Evolutionary conservation across 2,113 vertebrate species (phyloP), one percentile per base, ranked within the genome.

Genomic region (Carlito syrichta): DNA sequence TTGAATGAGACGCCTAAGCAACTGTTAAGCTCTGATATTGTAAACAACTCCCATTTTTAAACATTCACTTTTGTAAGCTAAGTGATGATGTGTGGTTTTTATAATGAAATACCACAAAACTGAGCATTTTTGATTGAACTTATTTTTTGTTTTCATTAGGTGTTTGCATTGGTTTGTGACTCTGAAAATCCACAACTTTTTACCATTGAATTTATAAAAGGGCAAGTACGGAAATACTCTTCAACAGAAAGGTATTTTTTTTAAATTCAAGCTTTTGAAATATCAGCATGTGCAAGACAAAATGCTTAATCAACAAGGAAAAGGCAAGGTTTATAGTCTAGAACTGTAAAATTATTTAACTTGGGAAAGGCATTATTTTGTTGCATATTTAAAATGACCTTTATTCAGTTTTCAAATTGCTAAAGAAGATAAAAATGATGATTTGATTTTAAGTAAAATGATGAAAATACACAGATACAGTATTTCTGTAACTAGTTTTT

Each of bases 111-210:
- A 60, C 12, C 5, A 19, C 95, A 71, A 76, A 91, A 54, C 5
- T 69, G 68, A 96, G 40, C 9, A 38, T 69, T 58, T 91, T 50
- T 95, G 56, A 5, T 91, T 96, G 9, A 97, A 92, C 30, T 79
- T 93, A 4, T 8, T 50, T 94, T 93, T 91, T 83, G 85, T 25
- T 85, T 94, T 93, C 79, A 97, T 91, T 98, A 99, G 99, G 99
- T 99, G 58, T 99, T 99, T 98, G 99, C 99, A 71, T 99, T 99
- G 97, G 99, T 99, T 84, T 99, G 99, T 98, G 99, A 99, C 94
- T 98, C 98, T 87, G 99, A 99, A 98, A 99, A 99, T 97, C 99
- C 99, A 88, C 99, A 99, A 97, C 98, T 99, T 98, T 99, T 99
- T 98, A 99, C 99, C 45, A 99, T 99, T 88, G 99, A 99, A 95